Base-by-base conservation (phyloP, 2,888 invertebrate genomes). In the Ochropleura plecta region DNA sequence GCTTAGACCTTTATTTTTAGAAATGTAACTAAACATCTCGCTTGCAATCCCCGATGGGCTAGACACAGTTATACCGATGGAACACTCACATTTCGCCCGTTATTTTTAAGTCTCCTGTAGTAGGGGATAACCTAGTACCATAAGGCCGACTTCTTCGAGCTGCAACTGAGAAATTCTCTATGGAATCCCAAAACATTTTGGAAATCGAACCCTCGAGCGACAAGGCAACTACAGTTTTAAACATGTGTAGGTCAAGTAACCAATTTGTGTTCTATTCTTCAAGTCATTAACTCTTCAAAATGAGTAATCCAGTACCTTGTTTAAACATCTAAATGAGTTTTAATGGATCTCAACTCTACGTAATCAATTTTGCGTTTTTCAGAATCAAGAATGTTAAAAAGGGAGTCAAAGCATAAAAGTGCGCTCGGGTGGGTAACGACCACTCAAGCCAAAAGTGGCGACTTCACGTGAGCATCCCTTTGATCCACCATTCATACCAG, bases 391-490 rank as follows among this genome's bases (percentile, higher is more conserved):
- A 91, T 90, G 88, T 88, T 88, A 90, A 91, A 91, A 91, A 88
- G 88, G 86, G 90, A 91, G 90, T 90, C 87, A 93, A 92, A 92
- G 92, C 88, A 85, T 76, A 82, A 85, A 91, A 89, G 90, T 88
- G 87, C 89, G 85, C 90, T 91, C 86, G 87, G 90, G 88, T 88
- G 84, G 88, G 92, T 92, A 93, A 94, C 92, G 92, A 91, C 90
- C 93, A 88, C 94, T 95, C 86, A 82, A 89, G 86, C 78, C 82
- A 73, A 79, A 85, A 94, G 94, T 92, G 93, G 92, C 89, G 90
- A 91, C 93, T 93, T 92, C 90, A 91, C 90, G 86, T 90, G 92
- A 94, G 92, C 92, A 93, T 93, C 93, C 88, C 95, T 95, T 95
- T 95, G 95, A 95, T 94, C 94, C 91, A 88, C 87, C 91, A 91